phyloP scores from a whole-genome alignment of 2,888 invertebrate genomes.

The Augiades crinisus region DNA sequence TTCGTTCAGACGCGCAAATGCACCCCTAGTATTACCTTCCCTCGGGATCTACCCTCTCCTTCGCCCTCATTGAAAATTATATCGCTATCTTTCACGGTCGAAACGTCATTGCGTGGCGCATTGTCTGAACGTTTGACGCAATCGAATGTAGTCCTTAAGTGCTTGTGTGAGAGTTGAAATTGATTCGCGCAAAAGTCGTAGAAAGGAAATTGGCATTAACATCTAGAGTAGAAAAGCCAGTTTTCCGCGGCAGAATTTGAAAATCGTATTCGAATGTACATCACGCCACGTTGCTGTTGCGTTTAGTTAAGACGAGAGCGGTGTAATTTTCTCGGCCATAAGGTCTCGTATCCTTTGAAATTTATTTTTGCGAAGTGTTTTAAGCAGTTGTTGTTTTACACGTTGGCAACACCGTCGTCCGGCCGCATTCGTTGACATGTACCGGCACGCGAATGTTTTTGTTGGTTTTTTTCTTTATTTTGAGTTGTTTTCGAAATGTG shows the following conservation, averaged over 20 bases:
- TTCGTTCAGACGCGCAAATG: conserved; percentile 60
- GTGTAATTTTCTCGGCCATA: conserved; percentile 32
- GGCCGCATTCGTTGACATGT: conserved; percentile 73
- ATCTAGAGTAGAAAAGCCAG: conserved; percentile 75
- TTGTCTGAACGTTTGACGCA: conserved; percentile 54
- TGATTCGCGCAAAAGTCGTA: conserved; percentile 36
- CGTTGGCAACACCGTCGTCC: conserved; percentile 52
- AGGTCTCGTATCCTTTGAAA: conserved; percentile 38
- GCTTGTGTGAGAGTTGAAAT: conserved; percentile 41
- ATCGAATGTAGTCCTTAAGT: conserved; percentile 44
- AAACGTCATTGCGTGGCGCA: conserved; percentile 80
- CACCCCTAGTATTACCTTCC: conserved; percentile 65
- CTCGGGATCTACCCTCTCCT: conserved; percentile 47
- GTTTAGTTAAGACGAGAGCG: conserved; percentile 6
- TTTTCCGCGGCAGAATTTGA: conserved; percentile 74
- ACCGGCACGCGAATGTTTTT: conserved; percentile 77
- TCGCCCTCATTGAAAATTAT: conserved; percentile 41
- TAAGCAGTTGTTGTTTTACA: conserved; percentile 48
- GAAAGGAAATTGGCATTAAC: conserved; percentile 79
- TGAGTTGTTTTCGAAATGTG: conserved; percentile 51
- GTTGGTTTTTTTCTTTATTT: conserved; percentile 54
- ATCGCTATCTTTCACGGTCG: conserved; percentile 52
- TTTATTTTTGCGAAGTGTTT: conserved; percentile 21
- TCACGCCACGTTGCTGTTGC: conserved; percentile 45
- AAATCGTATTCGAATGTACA: conserved; percentile 66